Conservation (phyloP, 2,888 invertebrate species). For the Andrena marginata region DNA sequence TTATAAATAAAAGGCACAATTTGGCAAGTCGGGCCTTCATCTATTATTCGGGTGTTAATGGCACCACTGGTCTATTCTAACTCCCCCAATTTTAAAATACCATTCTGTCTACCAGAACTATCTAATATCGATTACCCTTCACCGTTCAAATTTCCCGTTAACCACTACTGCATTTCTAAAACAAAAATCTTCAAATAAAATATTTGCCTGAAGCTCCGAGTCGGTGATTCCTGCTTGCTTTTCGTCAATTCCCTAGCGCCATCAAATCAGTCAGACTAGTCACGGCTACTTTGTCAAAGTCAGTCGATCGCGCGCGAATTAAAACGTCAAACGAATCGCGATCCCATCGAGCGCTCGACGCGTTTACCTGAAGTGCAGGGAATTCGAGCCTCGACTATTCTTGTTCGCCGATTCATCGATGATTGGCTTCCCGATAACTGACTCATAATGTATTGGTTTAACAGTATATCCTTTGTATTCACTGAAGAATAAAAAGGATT, state of each 20-base stretch:
- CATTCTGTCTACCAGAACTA: too few relatives aligned
- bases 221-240: not conserved
- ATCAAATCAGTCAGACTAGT: slow-evolving; percentile 23
- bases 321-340: slow-evolving; percentile 34
- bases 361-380: slow-evolving; percentile 11
- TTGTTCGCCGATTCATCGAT: not conserved
- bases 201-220: not conserved
- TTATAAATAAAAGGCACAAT: too few relatives aligned
- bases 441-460: not conserved
- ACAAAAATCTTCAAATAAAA: too few relatives aligned
- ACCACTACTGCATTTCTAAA: too few relatives aligned
- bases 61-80: too few relatives aligned
- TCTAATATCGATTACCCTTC: too few relatives aligned
- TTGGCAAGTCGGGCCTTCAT: too few relatives aligned
- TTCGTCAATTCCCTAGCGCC: not conserved
- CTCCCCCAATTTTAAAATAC: too few relatives aligned
- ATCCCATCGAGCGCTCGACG: slow-evolving; percentile 3
- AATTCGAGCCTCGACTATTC: slow-evolving; percentile 18
- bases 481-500: not conserved
- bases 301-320: slow-evolving; percentile 36
- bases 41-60: too few relatives aligned
- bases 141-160: too few relatives aligned
- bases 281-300: slow-evolving; percentile 32
- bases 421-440: slow-evolving; percentile 1
- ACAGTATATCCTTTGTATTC: not conserved